Conservation (phyloP, 1,140 invertebrate species). For the Bathynomus jamesi region DNA sequence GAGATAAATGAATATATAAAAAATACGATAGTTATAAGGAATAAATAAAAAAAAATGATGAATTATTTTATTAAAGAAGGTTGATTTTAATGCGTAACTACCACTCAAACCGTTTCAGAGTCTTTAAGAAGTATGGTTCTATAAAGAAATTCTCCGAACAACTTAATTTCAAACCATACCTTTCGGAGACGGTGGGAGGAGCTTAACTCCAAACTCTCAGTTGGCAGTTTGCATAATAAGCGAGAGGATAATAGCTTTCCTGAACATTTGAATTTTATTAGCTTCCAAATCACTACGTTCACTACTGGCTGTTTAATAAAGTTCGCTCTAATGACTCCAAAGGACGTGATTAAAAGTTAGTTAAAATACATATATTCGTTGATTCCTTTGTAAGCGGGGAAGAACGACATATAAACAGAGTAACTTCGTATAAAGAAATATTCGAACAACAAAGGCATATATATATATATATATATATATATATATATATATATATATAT, state of each 20-base stretch:
- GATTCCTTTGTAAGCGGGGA: too few relatives aligned
- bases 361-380: background rate
- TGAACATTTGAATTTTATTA: background rate
- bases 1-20: background rate
- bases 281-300: background rate
- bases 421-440: too few relatives aligned
- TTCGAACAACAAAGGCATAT: too few relatives aligned
- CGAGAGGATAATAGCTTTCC: background rate
- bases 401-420: too few relatives aligned
- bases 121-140: background rate
- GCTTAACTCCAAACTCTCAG: background rate
- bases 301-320: background rate
- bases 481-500: too few relatives aligned
- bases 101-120: background rate
- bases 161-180: too few relatives aligned
- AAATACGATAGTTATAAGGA: background rate
- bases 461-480: too few relatives aligned
- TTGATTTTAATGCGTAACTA: background rate
- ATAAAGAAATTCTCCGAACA: too few relatives aligned
- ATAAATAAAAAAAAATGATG: too few relatives aligned
- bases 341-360: background rate
- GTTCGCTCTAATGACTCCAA: background rate
- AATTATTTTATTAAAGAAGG: background rate
- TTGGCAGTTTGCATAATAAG: slow-evolving; percentile 1
- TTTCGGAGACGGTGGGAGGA: background rate